phyloP scores from a whole-genome alignment of 92 coral and sea anemone species.

The Phenganax marumi region DNA sequence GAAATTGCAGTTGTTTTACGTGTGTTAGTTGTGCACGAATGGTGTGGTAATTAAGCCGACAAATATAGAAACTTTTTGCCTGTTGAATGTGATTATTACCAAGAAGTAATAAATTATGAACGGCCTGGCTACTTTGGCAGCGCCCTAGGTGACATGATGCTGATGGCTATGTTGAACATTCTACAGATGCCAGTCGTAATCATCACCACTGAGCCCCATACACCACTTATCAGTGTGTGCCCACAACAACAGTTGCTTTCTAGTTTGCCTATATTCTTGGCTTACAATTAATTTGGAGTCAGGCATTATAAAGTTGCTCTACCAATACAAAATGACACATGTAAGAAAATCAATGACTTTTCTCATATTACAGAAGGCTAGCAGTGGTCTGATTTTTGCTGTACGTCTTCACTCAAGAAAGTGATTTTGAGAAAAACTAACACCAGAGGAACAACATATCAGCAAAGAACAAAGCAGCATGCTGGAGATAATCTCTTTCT shows the following conservation, averaged over 20 bases:
- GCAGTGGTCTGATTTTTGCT: background rate
- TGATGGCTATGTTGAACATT: slow-evolving; percentile 43
- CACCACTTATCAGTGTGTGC: slow-evolving; percentile 33
- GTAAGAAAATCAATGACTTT: background rate
- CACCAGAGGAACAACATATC: too few species aligned
- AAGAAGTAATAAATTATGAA: slow-evolving; percentile 25
- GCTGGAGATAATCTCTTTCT: too few species aligned
- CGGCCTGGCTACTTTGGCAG: slow-evolving; percentile 32
- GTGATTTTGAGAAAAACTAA: background rate
- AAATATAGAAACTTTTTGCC: slow-evolving; percentile 42
- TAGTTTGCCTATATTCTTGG: slow-evolving; percentile 20
- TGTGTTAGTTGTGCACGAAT: slow-evolving; percentile 39
- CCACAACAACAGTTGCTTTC: slow-evolving; percentile 3
- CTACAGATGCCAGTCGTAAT: background rate
- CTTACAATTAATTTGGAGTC: slow-evolving; percentile 40
- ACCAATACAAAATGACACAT: background rate
- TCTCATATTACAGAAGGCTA: background rate
- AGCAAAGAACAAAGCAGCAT: too few species aligned
- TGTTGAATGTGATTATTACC: slow-evolving; percentile 3
- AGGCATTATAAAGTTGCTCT: slow-evolving; percentile 41
- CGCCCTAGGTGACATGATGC: slow-evolving; percentile 53
- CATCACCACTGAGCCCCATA: slow-evolving; percentile 32
- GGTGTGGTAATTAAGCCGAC: slow-evolving; percentile 24
- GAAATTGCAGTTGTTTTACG: slow-evolving; percentile 35
- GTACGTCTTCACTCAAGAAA: background rate